These are phyloP conservation scores for Meda fulgida DNA, from an alignment of 2,797 vertebrate genomes.

Conservation along the genomic window DNA sequence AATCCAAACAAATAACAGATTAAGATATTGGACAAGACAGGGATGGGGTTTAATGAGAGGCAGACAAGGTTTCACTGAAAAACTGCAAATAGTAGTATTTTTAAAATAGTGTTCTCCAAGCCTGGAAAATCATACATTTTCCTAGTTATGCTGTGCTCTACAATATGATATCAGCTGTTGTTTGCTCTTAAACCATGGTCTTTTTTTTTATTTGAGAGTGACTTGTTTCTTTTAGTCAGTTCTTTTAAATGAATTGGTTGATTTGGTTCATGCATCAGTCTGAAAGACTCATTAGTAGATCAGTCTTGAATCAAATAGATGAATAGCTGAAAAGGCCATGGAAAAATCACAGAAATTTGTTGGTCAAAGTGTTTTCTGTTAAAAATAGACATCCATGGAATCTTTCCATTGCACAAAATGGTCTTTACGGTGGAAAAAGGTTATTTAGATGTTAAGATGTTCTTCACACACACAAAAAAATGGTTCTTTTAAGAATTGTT, in stretches of 20 bases:
- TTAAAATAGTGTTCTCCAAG: background rate
- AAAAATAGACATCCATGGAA: background rate
- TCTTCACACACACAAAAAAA: background rate
- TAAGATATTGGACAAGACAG: background rate
- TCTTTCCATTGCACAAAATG: background rate
- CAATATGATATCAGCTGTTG: background rate
- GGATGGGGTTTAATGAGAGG: background rate
- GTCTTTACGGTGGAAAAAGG: background rate
- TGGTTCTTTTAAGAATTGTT: background rate
- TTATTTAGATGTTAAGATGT: background rate
- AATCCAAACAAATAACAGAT: slow-evolving; percentile 15
- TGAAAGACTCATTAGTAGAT: background rate
- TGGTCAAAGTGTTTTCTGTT: background rate
- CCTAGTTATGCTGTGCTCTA: background rate
- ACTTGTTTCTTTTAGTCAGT: background rate
- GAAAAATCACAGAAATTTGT: background rate
- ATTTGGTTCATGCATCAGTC: background rate
- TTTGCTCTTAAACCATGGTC: background rate
- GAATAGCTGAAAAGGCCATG: background rate
- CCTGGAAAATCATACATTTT: background rate
- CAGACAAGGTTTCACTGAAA: background rate
- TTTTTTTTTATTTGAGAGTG: background rate
- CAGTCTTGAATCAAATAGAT: background rate
- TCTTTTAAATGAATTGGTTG: background rate
- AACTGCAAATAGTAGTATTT: background rate